Conservation (phyloP, 1,140 invertebrate genomes). For the Drosophila nasuta region DNA sequence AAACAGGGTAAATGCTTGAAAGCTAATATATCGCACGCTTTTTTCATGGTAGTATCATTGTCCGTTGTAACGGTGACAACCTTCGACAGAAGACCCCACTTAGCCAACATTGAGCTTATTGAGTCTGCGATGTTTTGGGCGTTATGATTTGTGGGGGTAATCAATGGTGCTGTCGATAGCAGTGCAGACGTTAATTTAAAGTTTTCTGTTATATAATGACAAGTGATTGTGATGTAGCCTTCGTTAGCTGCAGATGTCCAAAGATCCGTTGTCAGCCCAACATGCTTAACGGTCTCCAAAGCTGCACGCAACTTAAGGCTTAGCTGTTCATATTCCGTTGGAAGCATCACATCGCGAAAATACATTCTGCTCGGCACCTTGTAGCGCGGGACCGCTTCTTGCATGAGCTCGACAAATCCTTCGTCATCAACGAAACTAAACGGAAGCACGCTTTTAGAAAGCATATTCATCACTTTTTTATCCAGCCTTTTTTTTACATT, state of each 20-base stretch:
- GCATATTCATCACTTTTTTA: slow-evolving; percentile 7
- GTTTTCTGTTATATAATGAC: not conserved
- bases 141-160: slow-evolving; percentile 4
- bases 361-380: slow-evolving; percentile 15
- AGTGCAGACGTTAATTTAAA: slow-evolving; percentile 11
- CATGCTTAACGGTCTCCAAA: slow-evolving; percentile 4
- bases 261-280: not conserved
- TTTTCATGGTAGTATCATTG: slow-evolving; percentile 18
- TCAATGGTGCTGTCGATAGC: slow-evolving; percentile 2
- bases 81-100: slow-evolving; percentile 3
- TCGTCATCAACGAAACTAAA: not conserved
- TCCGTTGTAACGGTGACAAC: slow-evolving; percentile 1
- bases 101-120: not conserved
- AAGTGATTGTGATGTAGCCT: slow-evolving; percentile 1
- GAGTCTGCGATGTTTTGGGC: slow-evolving; percentile 16
- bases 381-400: slow-evolving; percentile 5
- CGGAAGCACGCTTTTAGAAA: not conserved
- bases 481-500: slow-evolving; percentile 8
- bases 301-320: not conserved
- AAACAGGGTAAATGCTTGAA: slow-evolving; percentile 17
- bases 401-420: not conserved
- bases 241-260: slow-evolving; percentile 8
- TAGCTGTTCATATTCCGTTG: slow-evolving; percentile 1
- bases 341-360: slow-evolving; percentile 14
- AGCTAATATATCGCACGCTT: slow-evolving; percentile 12